Base-by-base conservation (phyloP, 2,888 invertebrate species). In the Pilophorus perplexus region DNA sequence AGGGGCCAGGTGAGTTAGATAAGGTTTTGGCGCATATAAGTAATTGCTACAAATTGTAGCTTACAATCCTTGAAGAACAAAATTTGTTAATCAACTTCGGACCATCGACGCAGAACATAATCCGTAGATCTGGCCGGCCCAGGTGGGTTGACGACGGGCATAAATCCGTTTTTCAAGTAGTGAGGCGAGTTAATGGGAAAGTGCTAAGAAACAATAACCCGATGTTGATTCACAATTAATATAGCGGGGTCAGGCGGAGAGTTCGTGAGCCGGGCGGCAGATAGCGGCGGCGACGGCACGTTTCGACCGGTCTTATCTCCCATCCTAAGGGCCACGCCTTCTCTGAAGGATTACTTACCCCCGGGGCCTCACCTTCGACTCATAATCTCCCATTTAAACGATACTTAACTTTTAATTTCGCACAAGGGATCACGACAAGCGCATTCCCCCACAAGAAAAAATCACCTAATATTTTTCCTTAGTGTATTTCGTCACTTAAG, bases 361-460 rank as follows among this genome's bases (percentile, higher is more conserved):
- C 52, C 52, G 27, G 28, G 48, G 20, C 52, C 8, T 28, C 27
- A 20, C 48, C 28, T 6, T 28, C 3, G 16, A 18, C 28, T 18
- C 18, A 28, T 28, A 52, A 52, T 52, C 52, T 52, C 52, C 52
- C 12, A 28, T 52, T 52, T 16, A 52, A 28, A 52, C 52, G 52
- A 52, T 52, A 52, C 52, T 52, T 52, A 52, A 52, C 52, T 52
- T 52, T 52, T 52, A 52, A 52, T 52, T 52, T 52, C 28, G 52
- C 52, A 14, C 52, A 8, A 12, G 33, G 33, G 33, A 33, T 33
- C 33, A 33, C 33, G 33, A 33, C 33, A 12, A 33, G n/a, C n/a
- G n/a, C n/a, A n/a, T n/a, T n/a, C n/a, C n/a, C n/a, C n/a, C n/a
- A n/a, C n/a, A n/a, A n/a, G n/a, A n/a, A n/a, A n/a, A n/a, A n/a